A percentile compares a stretch with the other conserved stretches of the same genome.
Evolutionary conservation across 2,888 invertebrate species (phyloP).

Genomic region (Myopa testacea): DNA sequence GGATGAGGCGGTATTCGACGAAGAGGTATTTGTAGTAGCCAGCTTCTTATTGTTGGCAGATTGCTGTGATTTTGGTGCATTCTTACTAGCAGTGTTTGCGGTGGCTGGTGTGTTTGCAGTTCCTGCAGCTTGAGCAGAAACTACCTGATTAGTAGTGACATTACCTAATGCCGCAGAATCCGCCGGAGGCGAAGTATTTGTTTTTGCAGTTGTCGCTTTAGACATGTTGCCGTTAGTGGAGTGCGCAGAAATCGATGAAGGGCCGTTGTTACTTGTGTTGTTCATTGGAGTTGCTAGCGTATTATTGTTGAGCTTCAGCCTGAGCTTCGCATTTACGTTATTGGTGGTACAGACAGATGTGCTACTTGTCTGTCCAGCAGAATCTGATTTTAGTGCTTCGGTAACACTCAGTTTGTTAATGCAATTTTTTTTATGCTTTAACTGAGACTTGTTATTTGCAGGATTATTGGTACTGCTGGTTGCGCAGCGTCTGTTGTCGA

Average conservation of each 20-base stretch:
- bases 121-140: conserved; percentile 44
- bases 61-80: conserved; percentile 40
- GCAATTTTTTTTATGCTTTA: conserved; percentile 23
- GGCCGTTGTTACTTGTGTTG: conserved; percentile 35
- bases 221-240: conserved; percentile 38
- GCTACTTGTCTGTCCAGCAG: conserved; percentile 18
- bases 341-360: conserved; percentile 1
- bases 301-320: conserved; percentile 27
- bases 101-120: conserved; percentile 43
- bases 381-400: conserved; percentile 1
- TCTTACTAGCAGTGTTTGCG: conserved; percentile 42
- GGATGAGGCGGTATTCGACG: conserved; percentile 44
- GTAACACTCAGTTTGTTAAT: neutral
- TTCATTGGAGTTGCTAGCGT: neutral
- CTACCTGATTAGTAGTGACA: neutral
- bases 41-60: conserved; percentile 44
- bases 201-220: conserved; percentile 2
- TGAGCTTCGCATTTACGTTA: conserved; percentile 29
- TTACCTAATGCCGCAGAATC: neutral
- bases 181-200: neutral
- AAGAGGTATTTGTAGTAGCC: conserved; percentile 42
- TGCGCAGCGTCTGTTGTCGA: neutral
- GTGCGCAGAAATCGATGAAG: conserved; percentile 6
- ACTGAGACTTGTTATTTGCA: conserved; percentile 9
- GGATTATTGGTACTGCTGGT: neutral